Conservation (phyloP, 2,113 vertebrate genomes). For the Cynocephalus volans region DNA sequence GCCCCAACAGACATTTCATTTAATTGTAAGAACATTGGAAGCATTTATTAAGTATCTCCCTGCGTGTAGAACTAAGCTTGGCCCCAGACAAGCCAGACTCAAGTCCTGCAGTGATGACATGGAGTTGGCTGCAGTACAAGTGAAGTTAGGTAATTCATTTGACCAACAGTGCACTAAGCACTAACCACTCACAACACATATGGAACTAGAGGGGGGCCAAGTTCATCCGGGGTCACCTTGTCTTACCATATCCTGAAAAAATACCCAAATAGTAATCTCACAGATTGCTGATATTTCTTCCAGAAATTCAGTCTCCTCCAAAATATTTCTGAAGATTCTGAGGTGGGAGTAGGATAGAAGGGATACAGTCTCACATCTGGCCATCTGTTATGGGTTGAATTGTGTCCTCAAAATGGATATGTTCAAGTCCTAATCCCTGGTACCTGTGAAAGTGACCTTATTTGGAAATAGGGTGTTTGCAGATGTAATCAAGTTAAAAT, state of each 20-base stretch:
- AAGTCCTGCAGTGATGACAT: background rate
- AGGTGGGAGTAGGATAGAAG: no score
- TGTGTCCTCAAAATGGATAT: background rate
- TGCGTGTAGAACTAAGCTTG: background rate
- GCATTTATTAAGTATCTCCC: background rate
- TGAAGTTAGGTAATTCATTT: slow-evolving; percentile 13
- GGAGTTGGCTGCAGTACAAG: background rate
- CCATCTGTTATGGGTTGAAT: background rate
- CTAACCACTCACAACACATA: background rate
- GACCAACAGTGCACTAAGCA: background rate
- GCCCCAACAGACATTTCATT: background rate
- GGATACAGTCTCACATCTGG: background rate
- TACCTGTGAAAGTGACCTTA: background rate
- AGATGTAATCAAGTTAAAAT: background rate
- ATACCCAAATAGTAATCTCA: background rate
- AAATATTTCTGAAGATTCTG: background rate
- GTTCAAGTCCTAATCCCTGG: background rate
- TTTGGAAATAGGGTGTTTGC: background rate
- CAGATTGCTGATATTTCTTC: background rate
- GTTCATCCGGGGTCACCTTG: slow-evolving; percentile 31
- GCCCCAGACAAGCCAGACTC: background rate
- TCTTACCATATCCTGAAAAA: background rate
- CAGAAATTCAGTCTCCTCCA: background rate
- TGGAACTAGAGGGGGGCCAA: background rate
- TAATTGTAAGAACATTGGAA: background rate